phyloP scores from a whole-genome alignment of 2,888 invertebrate genomes.

The Drosophila greeni region DNA sequence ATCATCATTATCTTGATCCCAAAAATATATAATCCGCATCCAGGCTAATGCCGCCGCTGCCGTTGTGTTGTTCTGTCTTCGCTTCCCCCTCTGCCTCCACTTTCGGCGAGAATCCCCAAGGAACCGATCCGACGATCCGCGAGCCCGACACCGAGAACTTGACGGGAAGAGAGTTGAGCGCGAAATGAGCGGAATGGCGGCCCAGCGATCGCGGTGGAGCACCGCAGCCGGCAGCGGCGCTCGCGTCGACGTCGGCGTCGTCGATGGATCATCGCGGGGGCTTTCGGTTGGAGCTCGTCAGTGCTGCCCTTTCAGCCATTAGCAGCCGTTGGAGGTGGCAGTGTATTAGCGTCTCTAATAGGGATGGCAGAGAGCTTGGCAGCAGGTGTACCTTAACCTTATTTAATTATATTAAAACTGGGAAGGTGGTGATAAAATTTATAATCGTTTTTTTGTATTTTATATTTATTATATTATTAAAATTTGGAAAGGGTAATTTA shows the following conservation, averaged over 20 bases:
- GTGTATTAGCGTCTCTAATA: neutral
- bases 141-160: constrained; percentile 11
- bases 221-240: constrained; percentile 14
- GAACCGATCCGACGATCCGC: neutral
- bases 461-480: no score
- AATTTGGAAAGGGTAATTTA: no score
- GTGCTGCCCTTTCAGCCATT: constrained; percentile 9
- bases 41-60: constrained; percentile 15
- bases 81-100: constrained; percentile 45
- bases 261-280: constrained; percentile 16
- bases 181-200: constrained; percentile 24
- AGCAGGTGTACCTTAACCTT: no score
- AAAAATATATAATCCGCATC: constrained; percentile 34
- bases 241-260: constrained; percentile 19
- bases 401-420: no score
- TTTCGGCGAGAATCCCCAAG: constrained; percentile 52
- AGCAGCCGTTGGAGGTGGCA: neutral
- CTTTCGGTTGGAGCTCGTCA: constrained; percentile 15
- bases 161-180: constrained; percentile 57
- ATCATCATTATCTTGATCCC: constrained; percentile 51
- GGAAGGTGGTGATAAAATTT: no score
- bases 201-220: constrained; percentile 33
- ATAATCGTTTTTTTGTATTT: no score
- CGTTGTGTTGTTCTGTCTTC: constrained; percentile 21
- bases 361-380: neutral